Evolutionary conservation across 30 jellyfish, hydroid and myxozoan species (phyloP), one percentile per base, ranked within the genome.

Genomic region (Aurelia aurita): DNA sequence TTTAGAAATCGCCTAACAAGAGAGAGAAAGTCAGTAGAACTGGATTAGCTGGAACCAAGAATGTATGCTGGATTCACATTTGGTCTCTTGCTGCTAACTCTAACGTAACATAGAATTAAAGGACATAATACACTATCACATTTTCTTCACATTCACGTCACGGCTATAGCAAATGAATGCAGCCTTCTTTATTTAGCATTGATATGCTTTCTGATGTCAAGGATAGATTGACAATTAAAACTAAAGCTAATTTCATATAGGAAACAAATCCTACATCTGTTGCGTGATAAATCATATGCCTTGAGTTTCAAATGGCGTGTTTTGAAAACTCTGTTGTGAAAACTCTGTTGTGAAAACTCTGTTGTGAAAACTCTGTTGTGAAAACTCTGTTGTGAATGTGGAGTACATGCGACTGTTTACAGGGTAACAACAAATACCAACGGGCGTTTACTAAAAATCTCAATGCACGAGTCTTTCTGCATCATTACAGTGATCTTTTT

Each of bases 111-210:
- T 53, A 53, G 64, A 53, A 53, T 53, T 53, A 53, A 53, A n/a
- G 29, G 66, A 55, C 66, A 12, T 14, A 55, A 14, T 55, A 55
- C 64, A 55, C 1, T 55, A 55, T 55, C 66, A 7, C 66, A 14
- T 55, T 55, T 55, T 55, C 66, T 55, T 55, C 66, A 55, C 66
- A 55, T 55, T 55, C 66, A 55, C 47, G 10, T 35, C 47, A 35
- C 47, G 13, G 6, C 13, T 35, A 35, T 7, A 3, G 5, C 47
- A 35, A 1, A 3, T 35, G 47, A 3, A 2, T 35, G 47, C 47
- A 35, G 6, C 47, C 13, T 5, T 12, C 12, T 55, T 55, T n/a
- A 12, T 55, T 7, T 55, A 23, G 66, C 29, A 55, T 5, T 55
- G 66, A 55, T 55, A 22, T 55, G 66, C 66, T 55, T 22, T 18